phyloP scores from a whole-genome alignment of 2,888 invertebrate genomes.

The Cephonodes hylas region DNA sequence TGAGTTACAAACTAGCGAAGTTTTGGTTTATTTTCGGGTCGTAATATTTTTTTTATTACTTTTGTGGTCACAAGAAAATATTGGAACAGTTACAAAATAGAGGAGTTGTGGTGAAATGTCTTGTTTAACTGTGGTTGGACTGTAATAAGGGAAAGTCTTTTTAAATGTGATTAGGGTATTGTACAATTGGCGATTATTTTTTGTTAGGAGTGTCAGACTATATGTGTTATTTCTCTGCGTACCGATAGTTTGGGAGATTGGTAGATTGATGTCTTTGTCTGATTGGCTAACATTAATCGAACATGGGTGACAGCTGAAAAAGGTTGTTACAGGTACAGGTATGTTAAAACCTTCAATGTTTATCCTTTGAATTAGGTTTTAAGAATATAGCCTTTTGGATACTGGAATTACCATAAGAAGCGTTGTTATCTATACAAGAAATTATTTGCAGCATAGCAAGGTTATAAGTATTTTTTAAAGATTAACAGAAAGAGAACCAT shows the following conservation, averaged over 20 bases:
- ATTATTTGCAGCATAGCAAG: not conserved
- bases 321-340: too few relatives aligned
- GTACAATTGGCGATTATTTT: not conserved
- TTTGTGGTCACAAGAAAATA: not conserved
- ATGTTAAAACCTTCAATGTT: too few relatives aligned
- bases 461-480: not conserved
- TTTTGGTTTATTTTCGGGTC: not conserved
- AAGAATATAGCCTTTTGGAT: too few relatives aligned
- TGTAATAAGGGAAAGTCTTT: not conserved
- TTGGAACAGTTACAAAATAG: not conserved
- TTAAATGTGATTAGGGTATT: not conserved
- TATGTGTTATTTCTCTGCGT: not conserved
- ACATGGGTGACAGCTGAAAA: too few relatives aligned
- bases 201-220: not conserved
- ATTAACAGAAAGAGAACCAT: too few relatives aligned
- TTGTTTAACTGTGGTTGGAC: not conserved
- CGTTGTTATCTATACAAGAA: too few relatives aligned
- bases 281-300: too few relatives aligned
- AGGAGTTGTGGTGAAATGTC: not conserved
- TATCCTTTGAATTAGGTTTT: too few relatives aligned
- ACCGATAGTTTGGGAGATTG: too few relatives aligned
- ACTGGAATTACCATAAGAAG: too few relatives aligned
- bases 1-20: slow-evolving; percentile 9
- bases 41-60: not conserved
- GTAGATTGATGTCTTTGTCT: too few relatives aligned